phyloP scores from a whole-genome alignment of 2,888 invertebrate genomes.

The Orgyia antiqua region DNA sequence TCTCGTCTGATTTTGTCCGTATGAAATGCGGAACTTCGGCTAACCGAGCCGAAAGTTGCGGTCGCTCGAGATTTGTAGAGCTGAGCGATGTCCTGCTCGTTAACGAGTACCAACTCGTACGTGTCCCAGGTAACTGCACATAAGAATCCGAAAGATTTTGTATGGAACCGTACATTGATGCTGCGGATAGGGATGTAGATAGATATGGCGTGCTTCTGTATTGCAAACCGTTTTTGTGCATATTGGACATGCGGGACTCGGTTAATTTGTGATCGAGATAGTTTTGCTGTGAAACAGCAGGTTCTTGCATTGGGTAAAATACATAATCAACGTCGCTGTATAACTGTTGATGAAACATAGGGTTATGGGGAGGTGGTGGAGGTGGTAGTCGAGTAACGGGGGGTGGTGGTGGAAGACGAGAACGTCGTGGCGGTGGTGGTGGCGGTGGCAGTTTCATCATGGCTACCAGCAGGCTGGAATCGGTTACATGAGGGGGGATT shows the following conservation, averaged over 20 bases:
- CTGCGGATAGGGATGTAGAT: conserved; percentile 80
- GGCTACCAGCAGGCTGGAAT: conserved; percentile 75
- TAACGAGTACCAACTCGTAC: conserved; percentile 81
- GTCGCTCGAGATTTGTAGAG: conserved; percentile 82
- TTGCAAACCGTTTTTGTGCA: conserved; percentile 84
- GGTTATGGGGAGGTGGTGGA: conserved; percentile 87
- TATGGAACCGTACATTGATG: conserved; percentile 87
- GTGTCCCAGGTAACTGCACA: conserved; percentile 81
- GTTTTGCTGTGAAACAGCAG: conserved; percentile 92
- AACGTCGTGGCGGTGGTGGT: conserved; percentile 74
- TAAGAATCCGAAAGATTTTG: conserved; percentile 88
- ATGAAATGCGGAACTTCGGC: conserved; percentile 75
- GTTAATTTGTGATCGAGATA: conserved; percentile 93
- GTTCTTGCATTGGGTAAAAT: conserved; percentile 93
- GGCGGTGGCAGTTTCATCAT: conserved; percentile 81
- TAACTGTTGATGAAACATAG: conserved; percentile 92
- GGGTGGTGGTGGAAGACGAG: conserved; percentile 84
- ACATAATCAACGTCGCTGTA: conserved; percentile 95
- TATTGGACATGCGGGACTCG: conserved; percentile 80
- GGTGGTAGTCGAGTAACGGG: conserved; percentile 81
- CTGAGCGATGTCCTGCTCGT: conserved; percentile 78
- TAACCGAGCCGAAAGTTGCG: conserved; percentile 79
- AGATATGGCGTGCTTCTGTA: conserved; percentile 91
- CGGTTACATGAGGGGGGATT: conserved; percentile 49
- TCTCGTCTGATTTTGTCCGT: conserved; percentile 88